Conservation (phyloP, 2,797 vertebrate species). For the Aselliscus stoliczkanus region DNA sequence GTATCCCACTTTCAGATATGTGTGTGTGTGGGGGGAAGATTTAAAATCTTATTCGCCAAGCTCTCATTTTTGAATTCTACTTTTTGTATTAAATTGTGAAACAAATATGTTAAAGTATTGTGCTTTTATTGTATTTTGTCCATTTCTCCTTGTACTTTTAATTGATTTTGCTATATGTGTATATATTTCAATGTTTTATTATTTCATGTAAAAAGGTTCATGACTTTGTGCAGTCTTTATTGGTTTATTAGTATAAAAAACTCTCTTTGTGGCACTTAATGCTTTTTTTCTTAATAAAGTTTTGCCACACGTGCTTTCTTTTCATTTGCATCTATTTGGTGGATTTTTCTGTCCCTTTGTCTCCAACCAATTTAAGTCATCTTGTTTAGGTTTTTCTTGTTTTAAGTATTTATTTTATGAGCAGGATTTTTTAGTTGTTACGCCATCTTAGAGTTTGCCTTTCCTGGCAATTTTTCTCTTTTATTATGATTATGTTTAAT, state of each 20-base stretch:
- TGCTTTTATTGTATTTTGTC: slow-evolving; percentile 8
- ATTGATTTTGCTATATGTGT: not conserved
- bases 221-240: not conserved
- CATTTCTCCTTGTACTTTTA: not conserved
- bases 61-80: not conserved
- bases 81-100: not conserved
- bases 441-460: not conserved
- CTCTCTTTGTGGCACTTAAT: not conserved
- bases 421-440: not conserved
- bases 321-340: not conserved
- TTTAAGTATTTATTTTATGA: not conserved
- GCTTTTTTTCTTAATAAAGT: not conserved
- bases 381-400: not conserved
- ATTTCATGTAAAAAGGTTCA: not conserved
- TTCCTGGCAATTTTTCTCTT: not conserved
- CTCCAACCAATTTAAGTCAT: not conserved
- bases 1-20: not conserved
- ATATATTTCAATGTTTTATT: not conserved
- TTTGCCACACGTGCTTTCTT: not conserved
- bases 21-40: too few relatives aligned
- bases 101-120: not conserved
- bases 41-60: not conserved
- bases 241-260: not conserved
- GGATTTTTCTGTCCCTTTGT: not conserved
- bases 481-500: not conserved